A percentile compares a stretch with the other conserved stretches of the same genome.
phyloP scores from a whole-genome alignment of 2,113 vertebrate species.

The Perognathus longimembris region DNA sequence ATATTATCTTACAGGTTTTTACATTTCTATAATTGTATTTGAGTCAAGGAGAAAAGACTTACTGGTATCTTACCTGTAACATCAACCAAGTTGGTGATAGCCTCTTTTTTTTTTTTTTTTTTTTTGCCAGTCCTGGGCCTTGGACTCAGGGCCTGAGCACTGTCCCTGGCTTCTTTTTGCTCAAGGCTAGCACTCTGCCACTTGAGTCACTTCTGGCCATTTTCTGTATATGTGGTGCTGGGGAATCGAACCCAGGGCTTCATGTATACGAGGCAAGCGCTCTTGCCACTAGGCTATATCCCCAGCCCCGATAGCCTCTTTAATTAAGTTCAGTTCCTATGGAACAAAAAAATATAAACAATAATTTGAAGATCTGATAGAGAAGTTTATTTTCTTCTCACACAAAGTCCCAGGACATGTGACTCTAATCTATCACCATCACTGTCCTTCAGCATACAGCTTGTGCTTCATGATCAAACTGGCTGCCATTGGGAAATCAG shows the following conservation, averaged over 20 bases:
- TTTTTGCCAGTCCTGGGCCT: too few species aligned
- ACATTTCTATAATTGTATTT: neutral
- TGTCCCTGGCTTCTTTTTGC: too few species aligned
- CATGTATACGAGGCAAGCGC: too few species aligned
- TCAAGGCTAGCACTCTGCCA: too few species aligned
- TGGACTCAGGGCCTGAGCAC: too few species aligned
- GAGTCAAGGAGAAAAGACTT: constrained; percentile 7
- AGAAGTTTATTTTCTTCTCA: neutral
- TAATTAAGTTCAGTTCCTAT: too few species aligned
- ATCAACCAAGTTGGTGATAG: neutral
- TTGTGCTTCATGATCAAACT: neutral
- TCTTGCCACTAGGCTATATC: too few species aligned
- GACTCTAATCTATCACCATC: neutral
- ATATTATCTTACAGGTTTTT: neutral
- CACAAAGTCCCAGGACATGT: neutral
- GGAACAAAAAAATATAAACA: neutral
- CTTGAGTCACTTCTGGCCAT: too few species aligned
- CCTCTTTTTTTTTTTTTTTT: too few species aligned
- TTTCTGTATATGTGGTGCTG: too few species aligned
- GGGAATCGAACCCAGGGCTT: too few species aligned
- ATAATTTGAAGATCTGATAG: neutral
- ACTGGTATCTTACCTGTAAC: neutral
- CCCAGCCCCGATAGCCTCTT: neutral
- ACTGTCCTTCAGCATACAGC: neutral
- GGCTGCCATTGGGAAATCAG: neutral